Evolutionary conservation across 2,888 invertebrate genomes (phyloP), one percentile per base, ranked within the genome.

Genomic region (Heliconius sara): DNA sequence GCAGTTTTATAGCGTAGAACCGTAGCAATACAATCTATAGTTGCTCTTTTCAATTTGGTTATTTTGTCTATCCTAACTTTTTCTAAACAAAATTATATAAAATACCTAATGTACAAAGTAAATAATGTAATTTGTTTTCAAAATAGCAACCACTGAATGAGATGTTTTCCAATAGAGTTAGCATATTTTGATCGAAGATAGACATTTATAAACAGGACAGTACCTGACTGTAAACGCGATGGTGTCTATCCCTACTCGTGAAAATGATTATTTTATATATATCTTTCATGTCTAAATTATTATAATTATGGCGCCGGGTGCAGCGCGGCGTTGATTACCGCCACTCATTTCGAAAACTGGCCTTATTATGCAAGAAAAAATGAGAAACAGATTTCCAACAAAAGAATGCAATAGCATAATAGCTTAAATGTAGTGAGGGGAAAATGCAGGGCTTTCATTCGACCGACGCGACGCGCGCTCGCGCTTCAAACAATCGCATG

Each of bases 401-500:
- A 72, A 25, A 68, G 47, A 77, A 73, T 68, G 79, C 77, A 77
- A 81, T 81, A 75, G 72, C 57, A 30, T 71, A 73, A 52, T 73
- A 72, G 66, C 34, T 47, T 70, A 68, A 52, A 63, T 27, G 74
- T 60, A 77, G 6, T 65, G 78, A 72, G 68, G 78, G 75, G 72
- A 30, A 71, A 75, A 70, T 75, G 75, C 78, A 76, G 76, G 80
- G 75, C 73, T 76, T 76, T 80, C 78, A 81, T 81, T 80, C 76
- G 76, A 19, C 74, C 76, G 81, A 70, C 78, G 82, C 76, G 81
- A 70, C 78, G 82, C 79, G 57, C 82, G 80, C 80, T 81, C 52
- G 80, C 74, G 79, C 67, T 76, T 72, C 63, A 78, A 81, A 80
- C 80, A 79, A 78, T 80, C 76, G 77, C 76, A 72, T 76, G 80